These are phyloP conservation scores for Cyanoderma ruficeps DNA, from an alignment of 2,113 vertebrate genomes.

Conservation along the genomic window DNA sequence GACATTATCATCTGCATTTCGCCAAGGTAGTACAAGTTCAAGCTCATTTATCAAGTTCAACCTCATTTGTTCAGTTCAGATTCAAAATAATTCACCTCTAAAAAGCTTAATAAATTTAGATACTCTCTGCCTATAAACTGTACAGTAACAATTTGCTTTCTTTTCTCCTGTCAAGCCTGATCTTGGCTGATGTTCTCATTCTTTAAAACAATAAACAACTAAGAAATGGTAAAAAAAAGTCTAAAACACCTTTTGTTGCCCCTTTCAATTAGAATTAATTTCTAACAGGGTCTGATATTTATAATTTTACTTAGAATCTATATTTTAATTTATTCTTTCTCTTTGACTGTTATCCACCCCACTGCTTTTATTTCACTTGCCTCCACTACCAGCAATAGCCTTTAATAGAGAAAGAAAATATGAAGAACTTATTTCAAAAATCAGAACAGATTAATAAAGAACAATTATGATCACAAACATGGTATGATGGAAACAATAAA, in stretches of 20 bases:
- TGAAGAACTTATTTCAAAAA: background rate
- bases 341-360: background rate
- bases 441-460: background rate
- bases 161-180: background rate
- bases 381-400: background rate
- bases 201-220: background rate
- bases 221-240: background rate
- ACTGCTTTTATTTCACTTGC: background rate
- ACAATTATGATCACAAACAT: background rate
- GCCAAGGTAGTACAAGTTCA: conserved; percentile 20
- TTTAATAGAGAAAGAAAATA: background rate
- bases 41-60: conserved; percentile 58
- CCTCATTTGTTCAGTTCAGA: conserved; percentile 26
- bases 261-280: background rate
- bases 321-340: background rate
- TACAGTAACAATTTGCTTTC: background rate
- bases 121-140: background rate
- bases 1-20: conserved; percentile 53
- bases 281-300: background rate
- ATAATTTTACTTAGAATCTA: background rate
- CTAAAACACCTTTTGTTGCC: background rate
- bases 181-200: background rate
- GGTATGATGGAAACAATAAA: background rate
- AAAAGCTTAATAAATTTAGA: conserved; percentile 32
- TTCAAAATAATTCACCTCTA: conserved; percentile 31